Conservation (phyloP, 2,888 invertebrate genomes). For the Hermaeophaga mercurialis region DNA sequence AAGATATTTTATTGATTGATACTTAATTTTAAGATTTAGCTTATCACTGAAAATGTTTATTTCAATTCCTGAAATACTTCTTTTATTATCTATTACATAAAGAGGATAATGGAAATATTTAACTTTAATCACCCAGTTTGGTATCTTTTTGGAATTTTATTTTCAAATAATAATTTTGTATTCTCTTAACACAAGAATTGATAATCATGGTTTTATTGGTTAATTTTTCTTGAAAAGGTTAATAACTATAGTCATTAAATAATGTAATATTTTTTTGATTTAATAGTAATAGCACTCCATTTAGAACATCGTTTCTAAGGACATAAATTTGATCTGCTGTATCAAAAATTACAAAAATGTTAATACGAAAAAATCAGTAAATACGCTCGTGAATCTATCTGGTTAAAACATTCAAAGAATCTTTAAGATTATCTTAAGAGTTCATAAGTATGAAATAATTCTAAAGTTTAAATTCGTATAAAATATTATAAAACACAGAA, state of each 20-base stretch:
- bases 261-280: neutral
- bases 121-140: neutral
- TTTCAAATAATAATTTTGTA: neutral
- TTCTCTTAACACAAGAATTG: neutral
- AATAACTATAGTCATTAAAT: neutral
- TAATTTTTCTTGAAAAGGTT: no score
- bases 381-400: neutral
- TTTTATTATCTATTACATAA: neutral
- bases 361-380: neutral
- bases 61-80: neutral
- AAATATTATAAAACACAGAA: neutral
- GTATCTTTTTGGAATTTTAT: neutral
- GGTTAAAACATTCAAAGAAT: neutral
- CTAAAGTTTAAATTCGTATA: neutral
- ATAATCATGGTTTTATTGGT: neutral
- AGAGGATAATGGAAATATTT: neutral
- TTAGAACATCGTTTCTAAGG: neutral
- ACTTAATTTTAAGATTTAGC: neutral
- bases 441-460: neutral
- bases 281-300: constrained; percentile 1
- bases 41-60: neutral
- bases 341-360: neutral
- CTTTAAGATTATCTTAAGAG: neutral
- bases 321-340: neutral
- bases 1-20: neutral